phyloP scores from a whole-genome alignment of 2,113 vertebrate species.

The Tyrannus savana region DNA sequence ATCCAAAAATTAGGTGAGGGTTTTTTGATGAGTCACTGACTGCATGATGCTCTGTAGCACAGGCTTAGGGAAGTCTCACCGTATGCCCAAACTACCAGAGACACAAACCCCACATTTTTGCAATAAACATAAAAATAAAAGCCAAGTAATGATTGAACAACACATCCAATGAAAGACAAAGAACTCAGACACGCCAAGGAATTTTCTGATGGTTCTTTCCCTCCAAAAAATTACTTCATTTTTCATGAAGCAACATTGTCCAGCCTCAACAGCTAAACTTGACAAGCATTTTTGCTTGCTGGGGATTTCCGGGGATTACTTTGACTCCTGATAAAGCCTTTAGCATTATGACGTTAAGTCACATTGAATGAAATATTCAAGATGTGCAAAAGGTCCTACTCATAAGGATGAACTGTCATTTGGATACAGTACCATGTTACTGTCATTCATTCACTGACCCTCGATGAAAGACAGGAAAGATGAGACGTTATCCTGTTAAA shows the following conservation, averaged over 20 bases:
- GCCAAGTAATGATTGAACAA: not conserved
- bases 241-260: not conserved
- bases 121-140: constrained; percentile 8
- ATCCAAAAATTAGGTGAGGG: not conserved
- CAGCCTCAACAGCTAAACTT: constrained; percentile 19
- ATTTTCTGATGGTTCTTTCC: not conserved
- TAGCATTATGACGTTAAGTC: not conserved
- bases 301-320: constrained; percentile 11
- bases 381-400: not conserved
- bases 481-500: not conserved
- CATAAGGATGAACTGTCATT: not conserved
- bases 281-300: constrained; percentile 19
- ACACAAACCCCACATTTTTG: not conserved
- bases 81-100: not conserved
- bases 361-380: not conserved
- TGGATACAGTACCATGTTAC: not conserved
- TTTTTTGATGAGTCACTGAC: not conserved
- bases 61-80: not conserved
- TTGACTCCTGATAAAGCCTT: not conserved
- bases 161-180: not conserved
- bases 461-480: not conserved
- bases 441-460: not conserved
- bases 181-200: not conserved
- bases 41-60: not conserved
- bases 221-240: constrained; percentile 38